Evolutionary conservation across 2,113 vertebrate genomes (phyloP), one percentile per base, ranked within the genome.

Genomic region (Indri indri): DNA sequence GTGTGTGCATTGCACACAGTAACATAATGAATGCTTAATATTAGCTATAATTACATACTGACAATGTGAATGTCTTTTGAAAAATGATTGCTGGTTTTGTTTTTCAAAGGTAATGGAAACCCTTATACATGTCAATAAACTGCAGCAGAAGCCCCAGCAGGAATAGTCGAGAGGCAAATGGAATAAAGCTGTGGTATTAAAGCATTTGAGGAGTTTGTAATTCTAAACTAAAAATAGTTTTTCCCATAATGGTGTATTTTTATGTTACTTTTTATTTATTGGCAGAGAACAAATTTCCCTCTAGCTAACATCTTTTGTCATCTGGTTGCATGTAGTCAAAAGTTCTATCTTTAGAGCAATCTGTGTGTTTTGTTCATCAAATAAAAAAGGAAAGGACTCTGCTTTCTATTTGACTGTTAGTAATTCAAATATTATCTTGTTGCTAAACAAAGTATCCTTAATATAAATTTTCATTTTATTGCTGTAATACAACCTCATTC

Each of bases 31-130:
- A 57, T 68, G 11, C 27, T 76, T 88, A 94, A 92, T 85, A 95
- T 83, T 37, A 83, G 45, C 70, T 91, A 76, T 65, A 95, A 92
- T 92, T 92, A 83, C 63, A 71, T 90, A 42, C n/a, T 87, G 79
- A 93, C 7, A 74, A 79, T 23, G 54, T 92, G 50, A 88, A 74
- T 83, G 37, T 76, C 40, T 89, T 94, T 88, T 47, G 34, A 95
- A 96, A 96, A 96, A 81, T 59, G 37, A 86, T 71, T 93, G 23
- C 13, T 79, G 37, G 61, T 70, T 95, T 97, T 97, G 66, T 70
- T 95, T 96, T 85, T 52, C 61, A 74, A 91, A 94, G 73, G 73
- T 70, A 94, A 91, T 88, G 37, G 32, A 96, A 94, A 57, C 10
- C 0, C 13, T 94, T 71, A 54, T 25, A 68, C 8, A 76, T 59